These are phyloP conservation scores for Drosophila teissieri DNA, from an alignment of 1,140 invertebrate species.

Conservation along the genomic window DNA sequence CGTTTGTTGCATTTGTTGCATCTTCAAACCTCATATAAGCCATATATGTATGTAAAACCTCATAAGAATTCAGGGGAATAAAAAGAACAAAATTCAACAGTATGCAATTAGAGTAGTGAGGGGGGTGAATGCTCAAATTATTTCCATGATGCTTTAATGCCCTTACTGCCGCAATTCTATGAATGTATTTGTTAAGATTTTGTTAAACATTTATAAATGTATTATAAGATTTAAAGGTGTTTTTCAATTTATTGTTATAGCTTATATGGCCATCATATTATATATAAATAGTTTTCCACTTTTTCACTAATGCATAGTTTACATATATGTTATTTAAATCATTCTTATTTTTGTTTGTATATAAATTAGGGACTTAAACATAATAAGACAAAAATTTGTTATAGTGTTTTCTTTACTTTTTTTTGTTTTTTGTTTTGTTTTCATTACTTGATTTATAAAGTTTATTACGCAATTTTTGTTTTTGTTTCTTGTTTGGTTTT, in stretches of 20 bases:
- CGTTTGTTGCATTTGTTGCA: conserved; percentile 5
- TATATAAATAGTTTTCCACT: conserved; percentile 75
- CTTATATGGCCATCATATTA: conserved; percentile 79
- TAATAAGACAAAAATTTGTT: conserved; percentile 80
- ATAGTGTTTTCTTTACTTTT: conserved; percentile 63
- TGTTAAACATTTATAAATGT: conserved; percentile 79
- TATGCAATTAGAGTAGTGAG: conserved; percentile 15
- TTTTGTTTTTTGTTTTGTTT: conserved; percentile 5
- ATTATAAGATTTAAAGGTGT: conserved; percentile 74
- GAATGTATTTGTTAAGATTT: conserved; percentile 74
- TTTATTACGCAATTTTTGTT: conserved; percentile 59
- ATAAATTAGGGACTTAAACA: conserved; percentile 80
- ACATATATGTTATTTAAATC: conserved; percentile 73
- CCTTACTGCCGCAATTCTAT: conserved; percentile 71
- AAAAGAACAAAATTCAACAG: conserved; percentile 40
- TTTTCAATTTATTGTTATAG: conserved; percentile 79
- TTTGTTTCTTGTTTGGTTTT: conserved; percentile 44
- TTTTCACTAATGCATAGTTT: conserved; percentile 76
- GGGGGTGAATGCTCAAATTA: conserved; percentile 38
- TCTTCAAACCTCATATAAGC: conserved; percentile 12
- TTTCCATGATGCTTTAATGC: conserved; percentile 49
- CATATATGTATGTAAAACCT: conserved; percentile 23
- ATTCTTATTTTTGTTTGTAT: conserved; percentile 79
- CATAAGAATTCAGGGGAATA: conserved; percentile 30
- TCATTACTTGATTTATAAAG: conserved; percentile 64